Base-by-base conservation (phyloP, 2,113 vertebrate genomes). In the Chlamydotis undulata region DNA sequence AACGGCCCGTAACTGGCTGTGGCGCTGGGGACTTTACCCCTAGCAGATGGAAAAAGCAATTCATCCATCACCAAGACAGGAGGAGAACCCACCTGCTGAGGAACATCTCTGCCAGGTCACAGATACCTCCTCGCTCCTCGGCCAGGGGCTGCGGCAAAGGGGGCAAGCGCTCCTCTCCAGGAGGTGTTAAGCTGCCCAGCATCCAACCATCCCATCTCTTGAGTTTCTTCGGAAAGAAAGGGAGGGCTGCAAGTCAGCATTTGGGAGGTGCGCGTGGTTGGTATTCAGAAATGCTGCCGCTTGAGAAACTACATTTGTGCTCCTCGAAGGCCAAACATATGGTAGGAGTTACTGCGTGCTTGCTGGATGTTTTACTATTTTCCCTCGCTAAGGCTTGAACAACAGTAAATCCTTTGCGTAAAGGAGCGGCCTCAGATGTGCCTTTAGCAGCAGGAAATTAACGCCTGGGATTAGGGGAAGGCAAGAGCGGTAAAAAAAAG, bases 1-100 rank as follows among this genome's bases (percentile, higher is more conserved):
- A 57, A 45, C 52, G 53, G 53, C 82, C 33, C 23, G 0, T 21
- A 76, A 43, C 37, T 1, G 4, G 37, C 55, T 0, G 0, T 10
- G 35, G 25, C 50, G 8, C n/a, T 3, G 1, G 4, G 55, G 41
- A 56, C 28, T 7, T 39, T 3, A 49, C 33, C 63, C 53, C 45
- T 19, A 11, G 61, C 80, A 89, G 50, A 22, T 10, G 14, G 90
- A 70, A 76, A 78, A 83, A 86, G 17, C 55, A 6, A 12, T 25
- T 67, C 29, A n/a, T 68, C 76, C 85, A 77, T 60, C 89, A 21
- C 53, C 29, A 4, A 31, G n/a, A 5, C 3, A 1, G 26, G n/a
- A 69, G 23, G 29, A 89, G 45, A 74, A 41, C 67, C 47, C 61
- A 65, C 33, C 83, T 26, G 90, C 49, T 35, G 52, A 31, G 25